Base-by-base conservation (phyloP, 2,113 vertebrate species). In the Cebidichthys violaceus region DNA sequence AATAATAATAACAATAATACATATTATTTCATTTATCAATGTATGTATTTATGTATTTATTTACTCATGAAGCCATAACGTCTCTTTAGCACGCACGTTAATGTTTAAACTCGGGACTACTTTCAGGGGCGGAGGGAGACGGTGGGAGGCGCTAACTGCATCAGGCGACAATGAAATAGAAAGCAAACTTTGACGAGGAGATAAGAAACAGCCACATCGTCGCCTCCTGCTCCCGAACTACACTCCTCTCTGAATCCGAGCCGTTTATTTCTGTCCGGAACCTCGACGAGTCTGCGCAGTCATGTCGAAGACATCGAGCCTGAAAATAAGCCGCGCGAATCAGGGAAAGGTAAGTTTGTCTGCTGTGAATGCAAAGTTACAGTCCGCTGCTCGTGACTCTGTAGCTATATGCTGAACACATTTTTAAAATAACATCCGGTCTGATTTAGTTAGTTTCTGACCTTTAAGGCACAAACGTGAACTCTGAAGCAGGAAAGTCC, bases 141-240 rank as follows among this genome's bases (percentile, higher is more conserved):
- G n/a, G 83, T 75, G 80, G 91, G 92, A 75, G 92, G 85, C 1
- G 84, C 79, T 18, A 70, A 22, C 39, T 11, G 35, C 70, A 22
- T 41, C 35, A 57, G 43, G 13, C 17, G 59, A 59, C 4, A 1
- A 59, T 18, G 9, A 72, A 88, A 90, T 57, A 88, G 89, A 93
- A 94, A 90, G 84, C 82, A 90, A 90, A 62, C 3, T 54, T 54
- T 57, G 15, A 87, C 39, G 57, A 92, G 90, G 92, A 92, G 93
- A 88, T 89, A 83, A 81, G 79, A 59, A 37, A 70, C n/a, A 66
- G 65, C 60, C 82, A 8, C 1, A 1, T 41, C 6, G 77, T 70
- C 41, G 31, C 55, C 41, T 4, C 11, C 55, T n/a, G 68, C 27
- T 41, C 20, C 69, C 11, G 39, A 1, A 18, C 11, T 0, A 27